Percentiles rank a stretch among this genome's conserved stretches.
Conservation (phyloP, 2,797 vertebrate genomes). For the Peromyscus melanophrys region DNA sequence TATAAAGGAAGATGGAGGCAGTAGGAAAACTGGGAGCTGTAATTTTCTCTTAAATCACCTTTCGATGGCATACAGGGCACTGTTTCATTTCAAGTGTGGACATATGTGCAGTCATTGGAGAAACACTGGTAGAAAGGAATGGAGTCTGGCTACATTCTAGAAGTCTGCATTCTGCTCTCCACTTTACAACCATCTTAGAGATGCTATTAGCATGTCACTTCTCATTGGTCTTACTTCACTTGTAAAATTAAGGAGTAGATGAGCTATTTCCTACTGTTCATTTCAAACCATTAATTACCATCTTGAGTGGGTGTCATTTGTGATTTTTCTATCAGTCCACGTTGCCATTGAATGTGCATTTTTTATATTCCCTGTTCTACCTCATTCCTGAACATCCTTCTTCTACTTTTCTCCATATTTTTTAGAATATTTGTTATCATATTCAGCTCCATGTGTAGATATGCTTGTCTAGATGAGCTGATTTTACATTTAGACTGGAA, state of each 20-base stretch:
- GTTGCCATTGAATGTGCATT: not conserved
- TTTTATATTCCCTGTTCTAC: slow-evolving; percentile 8
- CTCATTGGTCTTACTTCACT: slow-evolving; percentile 57
- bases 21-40: not conserved
- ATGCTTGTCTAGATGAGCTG: slow-evolving; percentile 10
- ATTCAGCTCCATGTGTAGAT: not conserved
- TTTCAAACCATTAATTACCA: slow-evolving; percentile 65
- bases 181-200: not conserved
- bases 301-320: slow-evolving; percentile 49
- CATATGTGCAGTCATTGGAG: not conserved
- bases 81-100: not conserved
- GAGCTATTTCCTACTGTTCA: slow-evolving; percentile 65
- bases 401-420: not conserved
- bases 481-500: slow-evolving; percentile 43
- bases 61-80: not conserved
- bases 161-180: slow-evolving; percentile 66
- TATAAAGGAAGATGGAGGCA: not conserved
- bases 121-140: not conserved
- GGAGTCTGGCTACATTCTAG: not conserved
- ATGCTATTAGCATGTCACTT: slow-evolving; percentile 45
- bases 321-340: slow-evolving; percentile 48
- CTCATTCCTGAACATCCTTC: slow-evolving; percentile 11
- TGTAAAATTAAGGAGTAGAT: slow-evolving; percentile 53
- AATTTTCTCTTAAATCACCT: slow-evolving; percentile 38
- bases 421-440: slow-evolving; percentile 1